These are phyloP conservation scores for Drosophila sechellia DNA, from an alignment of 1,140 invertebrate species.

Conservation along the genomic window DNA sequence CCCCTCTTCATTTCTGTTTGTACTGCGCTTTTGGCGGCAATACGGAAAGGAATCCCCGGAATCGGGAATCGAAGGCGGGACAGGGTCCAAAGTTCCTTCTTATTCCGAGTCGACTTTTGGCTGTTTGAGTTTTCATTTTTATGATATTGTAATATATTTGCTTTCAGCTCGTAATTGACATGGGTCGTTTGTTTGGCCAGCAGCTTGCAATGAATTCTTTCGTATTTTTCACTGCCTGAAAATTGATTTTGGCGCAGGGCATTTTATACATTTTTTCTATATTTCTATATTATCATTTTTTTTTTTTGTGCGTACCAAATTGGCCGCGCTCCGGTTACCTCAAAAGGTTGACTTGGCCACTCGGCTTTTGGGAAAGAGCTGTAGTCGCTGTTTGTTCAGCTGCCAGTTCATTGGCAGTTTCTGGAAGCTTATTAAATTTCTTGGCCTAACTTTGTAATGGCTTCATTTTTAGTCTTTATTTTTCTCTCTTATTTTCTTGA, in stretches of 20 bases:
- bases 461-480: conserved; percentile 61
- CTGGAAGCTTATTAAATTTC: conserved; percentile 72
- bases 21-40: conserved; percentile 35
- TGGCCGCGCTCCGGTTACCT: conserved; percentile 72
- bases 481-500: conserved; percentile 18
- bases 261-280: background rate
- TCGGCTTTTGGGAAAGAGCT: conserved; percentile 38
- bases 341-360: conserved; percentile 70
- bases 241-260: conserved; percentile 28
- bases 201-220: conserved; percentile 49
- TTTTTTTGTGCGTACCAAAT: conserved; percentile 50
- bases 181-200: conserved; percentile 74
- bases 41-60: conserved; percentile 21
- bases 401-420: conserved; percentile 73
- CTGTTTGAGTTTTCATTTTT: conserved; percentile 79
- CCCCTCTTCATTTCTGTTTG: conserved; percentile 48
- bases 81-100: conserved; percentile 15
- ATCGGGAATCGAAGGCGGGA: background rate
- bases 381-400: conserved; percentile 66
- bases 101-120: conserved; percentile 60
- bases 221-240: conserved; percentile 7
- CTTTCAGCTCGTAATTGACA: conserved; percentile 82
- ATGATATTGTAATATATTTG: conserved; percentile 83
- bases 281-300: background rate
- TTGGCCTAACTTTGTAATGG: conserved; percentile 68